Evolutionary conservation across 2,113 vertebrate genomes (phyloP).

Genomic region (Neopipo cinnamomea): DNA sequence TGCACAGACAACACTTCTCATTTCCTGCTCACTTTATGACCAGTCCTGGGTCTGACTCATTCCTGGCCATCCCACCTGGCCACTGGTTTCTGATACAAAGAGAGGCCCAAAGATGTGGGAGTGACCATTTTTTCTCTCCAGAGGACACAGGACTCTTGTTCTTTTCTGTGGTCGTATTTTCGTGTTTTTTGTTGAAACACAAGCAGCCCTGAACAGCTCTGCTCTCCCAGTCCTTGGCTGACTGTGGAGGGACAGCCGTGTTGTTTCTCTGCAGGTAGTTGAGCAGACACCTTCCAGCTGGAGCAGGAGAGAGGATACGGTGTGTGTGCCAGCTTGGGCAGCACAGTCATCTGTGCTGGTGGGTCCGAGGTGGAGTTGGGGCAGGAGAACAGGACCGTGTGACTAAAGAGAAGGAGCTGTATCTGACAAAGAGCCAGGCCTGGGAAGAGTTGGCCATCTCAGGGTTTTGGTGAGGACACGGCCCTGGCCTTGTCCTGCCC

Average conservation of each 20-base stretch:
- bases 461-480: background rate
- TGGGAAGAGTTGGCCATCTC: background rate
- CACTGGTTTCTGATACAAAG: background rate
- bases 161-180: background rate
- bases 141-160: background rate
- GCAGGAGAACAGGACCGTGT: background rate
- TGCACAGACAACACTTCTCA: background rate
- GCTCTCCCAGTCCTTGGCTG: background rate
- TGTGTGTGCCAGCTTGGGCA: background rate
- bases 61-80: background rate
- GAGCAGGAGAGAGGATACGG: background rate
- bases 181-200: background rate
- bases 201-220: background rate
- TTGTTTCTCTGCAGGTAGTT: background rate
- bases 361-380: background rate
- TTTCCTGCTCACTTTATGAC: constrained; percentile 17
- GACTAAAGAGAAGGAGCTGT: background rate
- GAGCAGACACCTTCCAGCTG: background rate
- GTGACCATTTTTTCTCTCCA: background rate
- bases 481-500: background rate
- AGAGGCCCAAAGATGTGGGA: background rate
- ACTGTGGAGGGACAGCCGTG: background rate
- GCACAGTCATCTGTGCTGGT: background rate
- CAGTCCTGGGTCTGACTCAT: background rate
- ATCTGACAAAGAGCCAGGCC: background rate